phyloP scores from a whole-genome alignment of 1,140 invertebrate species.

The Lysiphlebus fabarum region DNA sequence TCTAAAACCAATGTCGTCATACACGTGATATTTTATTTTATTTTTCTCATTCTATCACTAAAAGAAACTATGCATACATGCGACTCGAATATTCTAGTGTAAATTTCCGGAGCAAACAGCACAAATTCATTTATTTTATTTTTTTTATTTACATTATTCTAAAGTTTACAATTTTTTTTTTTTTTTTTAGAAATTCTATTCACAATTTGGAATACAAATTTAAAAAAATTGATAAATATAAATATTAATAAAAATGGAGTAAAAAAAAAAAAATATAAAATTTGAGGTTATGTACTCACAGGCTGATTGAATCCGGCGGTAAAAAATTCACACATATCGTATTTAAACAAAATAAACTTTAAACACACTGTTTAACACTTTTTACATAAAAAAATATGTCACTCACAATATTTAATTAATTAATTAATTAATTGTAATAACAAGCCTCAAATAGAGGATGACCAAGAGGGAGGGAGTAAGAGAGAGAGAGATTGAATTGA shows the following conservation, averaged over 20 bases:
- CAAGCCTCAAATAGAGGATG: too few species aligned
- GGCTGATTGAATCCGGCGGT: slow-evolving; percentile 26
- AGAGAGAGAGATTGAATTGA: too few species aligned
- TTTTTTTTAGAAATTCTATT: too few species aligned
- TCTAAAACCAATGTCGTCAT: neutral
- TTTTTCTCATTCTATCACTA: too few species aligned
- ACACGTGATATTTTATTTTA: neutral
- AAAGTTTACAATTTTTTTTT: neutral
- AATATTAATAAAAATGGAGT: too few species aligned
- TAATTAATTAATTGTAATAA: slow-evolving; percentile 6
- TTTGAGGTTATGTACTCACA: slow-evolving; percentile 18
- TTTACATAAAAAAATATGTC: slow-evolving; percentile 10
- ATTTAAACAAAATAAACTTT: slow-evolving; percentile 15
- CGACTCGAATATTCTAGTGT: neutral
- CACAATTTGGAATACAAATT: too few species aligned
- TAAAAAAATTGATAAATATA: neutral
- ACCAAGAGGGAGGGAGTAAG: too few species aligned
- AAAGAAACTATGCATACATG: too few species aligned
- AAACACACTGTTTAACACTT: slow-evolving; percentile 24
- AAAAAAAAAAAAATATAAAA: too few species aligned
- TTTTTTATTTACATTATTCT: neutral
- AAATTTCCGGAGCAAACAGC: neutral
- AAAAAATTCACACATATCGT: slow-evolving; percentile 25
- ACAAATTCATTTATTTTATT: neutral
- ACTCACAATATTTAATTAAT: slow-evolving; percentile 15